Base-by-base conservation (phyloP, 2,113 vertebrate genomes). In the Solea solea region DNA sequence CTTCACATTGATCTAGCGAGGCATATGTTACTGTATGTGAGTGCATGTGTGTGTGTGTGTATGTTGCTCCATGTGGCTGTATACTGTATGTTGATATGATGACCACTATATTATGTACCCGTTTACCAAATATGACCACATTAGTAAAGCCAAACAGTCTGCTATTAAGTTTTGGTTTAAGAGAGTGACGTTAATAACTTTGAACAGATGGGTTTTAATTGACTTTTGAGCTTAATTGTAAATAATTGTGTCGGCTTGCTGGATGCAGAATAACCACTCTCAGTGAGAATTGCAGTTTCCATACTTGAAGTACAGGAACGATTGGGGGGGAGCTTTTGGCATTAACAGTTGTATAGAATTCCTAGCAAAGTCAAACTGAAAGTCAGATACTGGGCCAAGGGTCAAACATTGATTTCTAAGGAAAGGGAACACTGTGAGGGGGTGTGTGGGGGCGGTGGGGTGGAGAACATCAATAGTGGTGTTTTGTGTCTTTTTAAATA, bases 341-440 rank as follows among this genome's bases (percentile, higher is more conserved):
- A 63, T 59, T 41, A 82, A 66, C 40, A 55, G 21, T 2, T 39
- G 14, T 44, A 16, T 54, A 41, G 64, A 68, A 60, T 54, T 49
- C 64, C 64, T 51, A 25, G 5, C 76, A 86, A 86, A 84, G 82
- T 84, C 74, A 72, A 21, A 45, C 73, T 85, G 73, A 86, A 81
- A 72, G 79, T 86, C 84, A 80, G 28, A 77, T 64, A 83, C 67
- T 77, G 72, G 82, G 78, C 74, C 64, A 83, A 69, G 45, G 74
- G 86, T 90, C 85, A 82, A 72, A 53, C 27, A 86, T 90, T 2
- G 81, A 90, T 89, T 84, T 76, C 40, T 4, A 65, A 34, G 25
- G 72, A 57, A 84, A 84, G n/a, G n/a, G 52, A 77, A 81, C 51
- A 75, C 57, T 63, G 42, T 57, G 41, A 4, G 0, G 21, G 15